phyloP scores from a whole-genome alignment of 2,888 invertebrate species.

The Drosophila antonietae region DNA sequence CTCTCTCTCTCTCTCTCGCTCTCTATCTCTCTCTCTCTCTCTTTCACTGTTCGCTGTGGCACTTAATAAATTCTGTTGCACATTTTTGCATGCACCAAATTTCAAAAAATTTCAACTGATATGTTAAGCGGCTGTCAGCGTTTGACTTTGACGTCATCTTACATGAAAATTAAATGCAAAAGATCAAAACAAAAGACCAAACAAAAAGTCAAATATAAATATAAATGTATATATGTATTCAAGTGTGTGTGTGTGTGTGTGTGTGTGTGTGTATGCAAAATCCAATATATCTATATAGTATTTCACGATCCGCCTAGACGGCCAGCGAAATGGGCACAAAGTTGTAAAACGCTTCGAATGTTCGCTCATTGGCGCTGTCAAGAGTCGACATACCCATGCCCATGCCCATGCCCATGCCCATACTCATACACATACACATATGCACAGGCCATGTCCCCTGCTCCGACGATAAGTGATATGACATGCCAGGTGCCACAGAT shows the following conservation, averaged over 20 bases:
- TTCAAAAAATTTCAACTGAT: conserved; percentile 75
- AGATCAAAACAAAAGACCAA: conserved; percentile 61
- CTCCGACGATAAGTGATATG: conserved; percentile 78
- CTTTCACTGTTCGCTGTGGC: conserved; percentile 45
- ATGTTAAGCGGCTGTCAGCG: conserved; percentile 83
- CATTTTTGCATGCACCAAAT: conserved; percentile 78
- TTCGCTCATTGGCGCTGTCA: conserved; percentile 84
- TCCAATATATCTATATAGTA: conserved; percentile 79
- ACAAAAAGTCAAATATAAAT: conserved; percentile 21
- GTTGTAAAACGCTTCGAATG: conserved; percentile 84
- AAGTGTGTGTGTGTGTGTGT: conserved; percentile 6
- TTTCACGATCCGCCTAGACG: conserved; percentile 66
- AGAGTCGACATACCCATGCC: conserved; percentile 58
- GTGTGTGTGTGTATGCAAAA: conserved; percentile 56
- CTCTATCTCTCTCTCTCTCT: too few relatives aligned
- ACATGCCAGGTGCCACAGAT: conserved; percentile 82
- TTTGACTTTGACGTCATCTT: conserved; percentile 77
- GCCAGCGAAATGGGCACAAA: conserved; percentile 82
- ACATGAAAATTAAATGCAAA: conserved; percentile 78
- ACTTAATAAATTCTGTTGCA: conserved; percentile 83
- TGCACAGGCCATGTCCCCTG: conserved; percentile 22
- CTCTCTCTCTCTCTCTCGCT: too few relatives aligned
- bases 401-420: conserved; percentile 16
- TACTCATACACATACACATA: conserved; percentile 9
- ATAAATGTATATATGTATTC: conserved; percentile 19